These are phyloP conservation scores for Cephalopholis sonnerati DNA, from an alignment of 2,113 vertebrate genomes.

Conservation along the genomic window DNA sequence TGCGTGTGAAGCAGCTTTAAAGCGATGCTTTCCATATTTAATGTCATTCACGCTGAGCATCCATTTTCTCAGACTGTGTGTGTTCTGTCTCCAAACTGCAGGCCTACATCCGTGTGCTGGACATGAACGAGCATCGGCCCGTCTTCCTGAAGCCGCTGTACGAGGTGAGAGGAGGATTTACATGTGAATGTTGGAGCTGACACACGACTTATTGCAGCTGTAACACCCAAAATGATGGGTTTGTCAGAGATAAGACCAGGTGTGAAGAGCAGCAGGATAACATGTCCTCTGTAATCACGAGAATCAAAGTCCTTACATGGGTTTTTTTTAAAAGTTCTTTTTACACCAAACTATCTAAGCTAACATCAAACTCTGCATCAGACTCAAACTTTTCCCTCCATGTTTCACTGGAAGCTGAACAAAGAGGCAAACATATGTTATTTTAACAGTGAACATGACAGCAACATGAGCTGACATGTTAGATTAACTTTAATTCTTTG, in stretches of 20 bases:
- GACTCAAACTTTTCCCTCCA: too few relatives aligned
- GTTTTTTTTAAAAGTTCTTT: not conserved
- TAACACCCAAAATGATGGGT: not conserved
- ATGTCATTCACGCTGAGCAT: slow-evolving; percentile 8
- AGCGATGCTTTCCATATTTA: slow-evolving; percentile 3
- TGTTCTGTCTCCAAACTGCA: slow-evolving; percentile 61
- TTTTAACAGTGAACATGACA: too few relatives aligned
- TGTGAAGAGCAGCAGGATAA: not conserved
- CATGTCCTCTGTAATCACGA: not conserved
- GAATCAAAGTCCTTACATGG: too few relatives aligned
- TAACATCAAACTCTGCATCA: too few relatives aligned
- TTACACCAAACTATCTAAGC: too few relatives aligned
- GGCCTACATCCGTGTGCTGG: slow-evolving; percentile 92
- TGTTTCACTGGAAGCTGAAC: too few relatives aligned
- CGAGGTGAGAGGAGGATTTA: slow-evolving; percentile 61
- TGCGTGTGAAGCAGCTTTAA: not conserved
- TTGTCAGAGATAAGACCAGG: slow-evolving; percentile 1
- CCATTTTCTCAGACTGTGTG: slow-evolving; percentile 24
- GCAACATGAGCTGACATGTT: too few relatives aligned
- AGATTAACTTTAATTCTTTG: too few relatives aligned
- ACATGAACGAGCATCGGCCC: slow-evolving; percentile 93
- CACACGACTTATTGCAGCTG: not conserved
- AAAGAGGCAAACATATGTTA: too few relatives aligned
- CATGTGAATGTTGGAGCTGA: not conserved
- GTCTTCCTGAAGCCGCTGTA: slow-evolving; percentile 90